A percentile compares a stretch with the other conserved stretches of the same genome.
These are phyloP conservation scores for Venusia cambrica DNA, from an alignment of 2,888 invertebrate genomes.

Conservation along the genomic window DNA sequence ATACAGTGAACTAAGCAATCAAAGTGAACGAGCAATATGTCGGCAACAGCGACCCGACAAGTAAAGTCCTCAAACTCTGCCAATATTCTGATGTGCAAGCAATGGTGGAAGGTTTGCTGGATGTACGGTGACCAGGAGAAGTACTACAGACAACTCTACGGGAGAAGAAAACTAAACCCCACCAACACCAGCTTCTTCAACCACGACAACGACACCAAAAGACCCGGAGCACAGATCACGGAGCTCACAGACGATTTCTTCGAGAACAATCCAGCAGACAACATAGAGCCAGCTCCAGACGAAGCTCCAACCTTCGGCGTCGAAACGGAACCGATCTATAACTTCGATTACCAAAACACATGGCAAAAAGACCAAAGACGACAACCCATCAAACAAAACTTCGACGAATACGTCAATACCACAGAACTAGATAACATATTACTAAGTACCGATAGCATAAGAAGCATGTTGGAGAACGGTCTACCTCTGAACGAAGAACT, in stretches of 20 bases:
- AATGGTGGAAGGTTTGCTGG: slow-evolving; percentile 95
- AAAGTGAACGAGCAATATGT: slow-evolving; percentile 54
- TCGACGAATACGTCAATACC: slow-evolving; percentile 60
- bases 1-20: slow-evolving; percentile 26
- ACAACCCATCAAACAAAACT: slow-evolving; percentile 69
- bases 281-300: slow-evolving; percentile 68
- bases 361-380: slow-evolving; percentile 79
- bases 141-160: slow-evolving; percentile 91
- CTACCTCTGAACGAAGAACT: slow-evolving; percentile 62
- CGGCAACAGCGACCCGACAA: slow-evolving; percentile 74
- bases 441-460: slow-evolving; percentile 62
- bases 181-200: slow-evolving; percentile 56
- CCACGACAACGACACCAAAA: slow-evolving; percentile 60
- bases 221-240: slow-evolving; percentile 74
- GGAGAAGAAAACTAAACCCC: slow-evolving; percentile 76
- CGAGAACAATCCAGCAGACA: slow-evolving; percentile 50
- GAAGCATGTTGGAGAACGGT: slow-evolving; percentile 66
- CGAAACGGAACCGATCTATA: slow-evolving; percentile 66
- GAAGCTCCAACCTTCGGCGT: slow-evolving; percentile 53
- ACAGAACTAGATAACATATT: slow-evolving; percentile 66
- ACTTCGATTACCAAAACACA: slow-evolving; percentile 56
- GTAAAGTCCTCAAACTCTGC: slow-evolving; percentile 81
- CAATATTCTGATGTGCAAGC: slow-evolving; percentile 90
- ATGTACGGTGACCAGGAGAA: slow-evolving; percentile 93
- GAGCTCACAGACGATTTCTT: slow-evolving; percentile 76